phyloP scores from a whole-genome alignment of 2,888 invertebrate genomes.

The Plutella xylostella region DNA sequence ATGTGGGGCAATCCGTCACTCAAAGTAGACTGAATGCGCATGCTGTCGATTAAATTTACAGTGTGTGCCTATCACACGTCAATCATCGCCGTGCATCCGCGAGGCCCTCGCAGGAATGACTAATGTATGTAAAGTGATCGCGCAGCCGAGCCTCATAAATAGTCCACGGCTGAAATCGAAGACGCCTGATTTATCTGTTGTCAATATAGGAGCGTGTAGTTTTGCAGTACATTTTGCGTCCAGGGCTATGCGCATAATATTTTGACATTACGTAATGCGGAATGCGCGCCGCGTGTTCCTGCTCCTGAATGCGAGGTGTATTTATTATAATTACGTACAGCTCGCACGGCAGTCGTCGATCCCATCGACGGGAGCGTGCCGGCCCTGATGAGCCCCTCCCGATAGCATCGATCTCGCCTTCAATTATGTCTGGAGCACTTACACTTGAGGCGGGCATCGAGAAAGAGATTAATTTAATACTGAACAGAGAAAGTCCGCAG shows the following conservation, averaged over 20 bases:
- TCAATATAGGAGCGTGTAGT: slow-evolving; percentile 4
- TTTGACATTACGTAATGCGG: slow-evolving; percentile 41
- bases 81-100: slow-evolving; percentile 3
- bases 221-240: background rate
- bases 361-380: slow-evolving; percentile 26
- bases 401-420: slow-evolving; percentile 34
- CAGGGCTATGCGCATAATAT: background rate
- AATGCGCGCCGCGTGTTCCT: slow-evolving; percentile 31
- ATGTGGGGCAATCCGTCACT: slow-evolving; percentile 8
- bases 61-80: slow-evolving; percentile 5
- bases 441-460: slow-evolving; percentile 22
- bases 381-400: slow-evolving; percentile 16
- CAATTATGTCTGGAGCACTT: slow-evolving; percentile 33
- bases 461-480: slow-evolving; percentile 2
- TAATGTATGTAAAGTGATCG: slow-evolving; percentile 10
- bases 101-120: slow-evolving; percentile 3
- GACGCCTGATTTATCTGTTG: slow-evolving; percentile 1
- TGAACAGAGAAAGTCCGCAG: background rate
- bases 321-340: slow-evolving; percentile 59
- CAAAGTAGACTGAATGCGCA: background rate
- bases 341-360: slow-evolving; percentile 24
- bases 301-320: slow-evolving; percentile 49
- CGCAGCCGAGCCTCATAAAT: slow-evolving; percentile 2
- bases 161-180: slow-evolving; percentile 5
- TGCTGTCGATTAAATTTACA: slow-evolving; percentile 6